Conservation (phyloP, 2,888 invertebrate species). For the Erebia aethiops region DNA sequence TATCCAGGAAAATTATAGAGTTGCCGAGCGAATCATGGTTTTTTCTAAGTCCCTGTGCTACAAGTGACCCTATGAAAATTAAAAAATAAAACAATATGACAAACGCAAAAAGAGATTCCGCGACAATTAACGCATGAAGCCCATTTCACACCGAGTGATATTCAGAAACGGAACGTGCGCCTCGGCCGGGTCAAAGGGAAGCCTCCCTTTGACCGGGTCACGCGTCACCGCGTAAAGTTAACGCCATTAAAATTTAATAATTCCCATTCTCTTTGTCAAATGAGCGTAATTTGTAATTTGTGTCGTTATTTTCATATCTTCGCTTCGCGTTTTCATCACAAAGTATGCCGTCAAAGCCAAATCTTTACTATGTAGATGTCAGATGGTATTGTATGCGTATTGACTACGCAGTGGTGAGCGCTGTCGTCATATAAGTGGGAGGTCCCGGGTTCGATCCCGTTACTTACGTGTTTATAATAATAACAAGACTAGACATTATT, state of each 20-base stretch:
- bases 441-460: no score
- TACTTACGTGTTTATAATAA: no score
- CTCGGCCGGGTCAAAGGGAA: constrained; percentile 57
- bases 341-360: background rate
- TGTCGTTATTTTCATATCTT: constrained; percentile 17
- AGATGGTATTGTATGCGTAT: no score
- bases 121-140: constrained; percentile 42
- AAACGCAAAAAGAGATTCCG: background rate
- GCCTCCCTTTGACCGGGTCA: constrained; percentile 63
- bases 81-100: constrained; percentile 15
- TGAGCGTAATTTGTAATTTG: constrained; percentile 44
- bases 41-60: no score
- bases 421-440: no score
- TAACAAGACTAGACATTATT: no score
- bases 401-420: no score
- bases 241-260: no score
- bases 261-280: constrained; percentile 31
- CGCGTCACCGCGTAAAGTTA: no score
- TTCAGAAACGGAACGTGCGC: constrained; percentile 49
- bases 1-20: no score
- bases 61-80: background rate
- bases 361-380: no score
- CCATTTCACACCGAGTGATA: constrained; percentile 52
- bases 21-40: no score
- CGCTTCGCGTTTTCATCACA: constrained; percentile 39